phyloP scores from a whole-genome alignment of 2,113 vertebrate genomes.

The Oncorhynchus clarkii region DNA sequence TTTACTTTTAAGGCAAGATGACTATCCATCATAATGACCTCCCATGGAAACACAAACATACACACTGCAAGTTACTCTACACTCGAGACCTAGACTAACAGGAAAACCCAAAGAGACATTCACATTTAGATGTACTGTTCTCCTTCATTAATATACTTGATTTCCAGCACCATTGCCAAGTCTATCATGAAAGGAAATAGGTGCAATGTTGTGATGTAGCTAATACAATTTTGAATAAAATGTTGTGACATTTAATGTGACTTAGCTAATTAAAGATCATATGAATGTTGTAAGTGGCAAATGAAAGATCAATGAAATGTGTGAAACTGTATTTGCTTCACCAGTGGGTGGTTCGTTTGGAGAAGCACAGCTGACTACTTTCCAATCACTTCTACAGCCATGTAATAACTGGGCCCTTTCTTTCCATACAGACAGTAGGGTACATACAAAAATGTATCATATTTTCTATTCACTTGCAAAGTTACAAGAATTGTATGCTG shows the following conservation, averaged over 20 bases:
- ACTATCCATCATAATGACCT: slow-evolving; percentile 55
- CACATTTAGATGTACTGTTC: slow-evolving; percentile 15
- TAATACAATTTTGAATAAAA: no score
- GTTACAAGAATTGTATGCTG: not conserved
- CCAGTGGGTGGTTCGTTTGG: not conserved
- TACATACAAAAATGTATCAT: not conserved
- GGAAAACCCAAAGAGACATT: slow-evolving; percentile 22
- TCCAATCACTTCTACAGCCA: not conserved
- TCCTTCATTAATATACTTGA: not conserved
- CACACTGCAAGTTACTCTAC: slow-evolving; percentile 25
- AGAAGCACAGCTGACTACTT: not conserved
- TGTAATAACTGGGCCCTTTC: not conserved
- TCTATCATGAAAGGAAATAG: not conserved
- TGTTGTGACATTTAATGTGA: no score
- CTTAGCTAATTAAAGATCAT: no score
- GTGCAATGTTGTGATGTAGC: not conserved
- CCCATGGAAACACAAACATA: slow-evolving; percentile 17
- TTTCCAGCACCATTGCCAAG: not conserved
- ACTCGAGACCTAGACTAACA: slow-evolving; percentile 8
- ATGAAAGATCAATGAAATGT: not conserved
- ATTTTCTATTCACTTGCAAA: not conserved
- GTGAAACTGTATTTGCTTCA: not conserved
- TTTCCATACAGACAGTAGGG: not conserved
- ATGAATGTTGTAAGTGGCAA: not conserved
- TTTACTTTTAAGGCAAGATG: slow-evolving; percentile 74